Evolutionary conservation across 2,797 vertebrate species (phyloP).

Genomic region (Florisuga fusca): DNA sequence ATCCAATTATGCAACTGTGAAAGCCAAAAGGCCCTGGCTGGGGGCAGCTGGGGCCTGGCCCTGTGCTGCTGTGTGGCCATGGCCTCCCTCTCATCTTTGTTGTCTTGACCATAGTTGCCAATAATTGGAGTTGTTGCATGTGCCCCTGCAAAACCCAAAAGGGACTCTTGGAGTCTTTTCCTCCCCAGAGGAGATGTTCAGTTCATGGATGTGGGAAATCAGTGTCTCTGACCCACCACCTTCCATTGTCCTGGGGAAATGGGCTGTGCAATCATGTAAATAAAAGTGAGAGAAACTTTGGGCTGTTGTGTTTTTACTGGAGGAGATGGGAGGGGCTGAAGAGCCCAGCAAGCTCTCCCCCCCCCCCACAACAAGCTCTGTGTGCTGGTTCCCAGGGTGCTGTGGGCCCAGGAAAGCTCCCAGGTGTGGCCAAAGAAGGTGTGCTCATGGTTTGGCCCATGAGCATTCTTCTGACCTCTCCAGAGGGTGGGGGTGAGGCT

Average conservation of each 20-base stretch:
- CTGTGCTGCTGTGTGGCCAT: not conserved
- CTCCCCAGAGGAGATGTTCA: slow-evolving; percentile 1
- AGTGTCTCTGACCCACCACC: not conserved
- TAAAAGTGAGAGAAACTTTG: slow-evolving; percentile 51
- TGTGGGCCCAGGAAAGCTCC: not conserved
- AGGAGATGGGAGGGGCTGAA: not conserved
- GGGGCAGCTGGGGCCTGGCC: not conserved
- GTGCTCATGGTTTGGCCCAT: too few relatives aligned
- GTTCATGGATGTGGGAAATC: not conserved
- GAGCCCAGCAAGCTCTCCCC: not conserved
- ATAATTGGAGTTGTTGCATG: slow-evolving; percentile 9
- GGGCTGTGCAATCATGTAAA: slow-evolving; percentile 69
- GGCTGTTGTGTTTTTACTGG: slow-evolving; percentile 9
- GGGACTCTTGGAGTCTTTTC: not conserved
- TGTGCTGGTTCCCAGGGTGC: accelerated
- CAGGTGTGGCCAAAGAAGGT: not conserved
- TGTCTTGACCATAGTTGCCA: not conserved
- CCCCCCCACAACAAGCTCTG: accelerated
- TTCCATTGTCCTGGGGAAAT: slow-evolving; percentile 32
- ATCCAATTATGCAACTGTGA: slow-evolving; percentile 13
- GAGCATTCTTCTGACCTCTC: not conserved
- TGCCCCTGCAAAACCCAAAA: not conserved
- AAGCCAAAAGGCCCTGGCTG: not conserved
- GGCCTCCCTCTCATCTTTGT: not conserved
- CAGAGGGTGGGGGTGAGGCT: not conserved